Evolutionary conservation across 1,140 invertebrate species (phyloP).

Genomic region (Patella vulgata): DNA sequence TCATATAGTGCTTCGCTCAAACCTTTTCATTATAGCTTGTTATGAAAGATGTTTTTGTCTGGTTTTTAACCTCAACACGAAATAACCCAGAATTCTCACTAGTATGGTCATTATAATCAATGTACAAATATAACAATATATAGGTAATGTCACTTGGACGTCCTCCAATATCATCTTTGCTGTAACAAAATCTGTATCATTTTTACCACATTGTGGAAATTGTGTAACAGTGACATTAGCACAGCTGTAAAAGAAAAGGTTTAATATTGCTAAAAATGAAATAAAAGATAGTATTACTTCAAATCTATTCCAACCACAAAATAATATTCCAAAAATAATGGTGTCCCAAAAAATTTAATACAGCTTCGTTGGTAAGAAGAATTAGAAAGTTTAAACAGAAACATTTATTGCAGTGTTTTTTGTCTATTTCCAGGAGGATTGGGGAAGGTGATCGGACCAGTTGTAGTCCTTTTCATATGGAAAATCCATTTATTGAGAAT

Average conservation of each 20-base stretch:
- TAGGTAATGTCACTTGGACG: conserved; percentile 2
- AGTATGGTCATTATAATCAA: conserved; percentile 11
- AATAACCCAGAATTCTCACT: conserved; percentile 15
- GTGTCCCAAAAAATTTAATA: too few species aligned
- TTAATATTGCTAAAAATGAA: neutral
- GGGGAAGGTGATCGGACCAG: too few species aligned
- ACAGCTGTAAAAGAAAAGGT: conserved; percentile 16
- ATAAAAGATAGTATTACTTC: neutral
- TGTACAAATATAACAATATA: conserved; percentile 10
- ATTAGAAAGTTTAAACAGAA: neutral
- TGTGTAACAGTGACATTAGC: conserved; percentile 15
- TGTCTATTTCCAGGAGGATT: neutral
- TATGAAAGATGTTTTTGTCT: neutral
- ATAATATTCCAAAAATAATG: neutral
- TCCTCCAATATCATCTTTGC: conserved; percentile 8
- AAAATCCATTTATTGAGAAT: too few species aligned
- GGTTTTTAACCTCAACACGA: conserved; percentile 13
- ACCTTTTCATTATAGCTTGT: too few species aligned
- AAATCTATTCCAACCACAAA: neutral
- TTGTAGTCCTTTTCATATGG: too few species aligned
- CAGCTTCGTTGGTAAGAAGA: neutral
- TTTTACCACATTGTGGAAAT: conserved; percentile 12
- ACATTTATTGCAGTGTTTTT: neutral
- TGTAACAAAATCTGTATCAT: conserved; percentile 5
- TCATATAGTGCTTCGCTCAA: too few species aligned